Base-by-base conservation (phyloP, 1,140 invertebrate genomes). In the Atta texana region DNA sequence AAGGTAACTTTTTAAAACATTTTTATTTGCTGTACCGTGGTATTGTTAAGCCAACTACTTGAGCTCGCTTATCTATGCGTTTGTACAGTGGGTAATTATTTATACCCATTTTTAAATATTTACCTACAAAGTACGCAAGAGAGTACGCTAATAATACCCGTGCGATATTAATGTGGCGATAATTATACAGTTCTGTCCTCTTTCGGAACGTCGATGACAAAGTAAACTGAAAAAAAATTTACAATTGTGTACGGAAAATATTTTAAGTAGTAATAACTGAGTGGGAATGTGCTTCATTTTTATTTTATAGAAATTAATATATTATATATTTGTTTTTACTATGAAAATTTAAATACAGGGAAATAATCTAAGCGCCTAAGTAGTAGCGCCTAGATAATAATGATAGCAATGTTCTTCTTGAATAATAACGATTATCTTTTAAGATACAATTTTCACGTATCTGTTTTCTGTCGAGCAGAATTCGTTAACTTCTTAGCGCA, bases 51-150 rank as follows among this genome's bases (percentile, higher is more conserved):
- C 64, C 34, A 72, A 18, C 77, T 71, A 81, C 21, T 81, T 72
- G 8, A 71, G 34, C 51, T 16, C 51, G 66, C 49, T 81, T 81
- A 81, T 81, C 66, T 81, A 57, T 81, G 78, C 78, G 31, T 57
- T 34, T 53, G 51, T 10, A 55, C 51, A 31, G 66, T 34, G 28
- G 51, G 31, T 72, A 81, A 72, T 81, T 81, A 81, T 81, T 81
- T 81, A 71, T 39, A 71, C 34, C 16, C n/a, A 84, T n/a, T 84
- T 49, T 75, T 21, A 51, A 84, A 61, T 82, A 63, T 84, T 61
- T 74, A 49, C 53, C 21, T 49, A 74, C 80, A 74, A 61, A 74
- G 24, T 61, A 55, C 6, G 39, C 69, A 24, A 34, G 31, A 34
- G 31, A 49, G 21, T 49, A 51, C 39, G 55, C 28, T 84, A 81